Conservation (phyloP, 2,113 vertebrate species). For the Dicrurus megarhynchus region DNA sequence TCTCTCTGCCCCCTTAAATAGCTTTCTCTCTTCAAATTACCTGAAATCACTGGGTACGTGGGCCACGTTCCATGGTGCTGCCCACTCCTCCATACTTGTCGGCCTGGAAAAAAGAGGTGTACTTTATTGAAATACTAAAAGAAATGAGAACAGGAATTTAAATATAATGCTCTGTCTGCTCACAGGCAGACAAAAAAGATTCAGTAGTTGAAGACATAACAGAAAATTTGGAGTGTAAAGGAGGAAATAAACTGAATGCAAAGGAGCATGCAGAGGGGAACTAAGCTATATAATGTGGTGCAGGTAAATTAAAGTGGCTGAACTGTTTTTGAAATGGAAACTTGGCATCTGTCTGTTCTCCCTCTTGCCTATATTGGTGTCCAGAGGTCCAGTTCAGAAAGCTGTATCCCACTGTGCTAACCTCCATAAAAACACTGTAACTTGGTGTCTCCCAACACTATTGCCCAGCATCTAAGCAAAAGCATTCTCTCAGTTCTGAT, state of each 20-base stretch:
- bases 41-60: background rate
- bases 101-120: background rate
- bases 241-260: background rate
- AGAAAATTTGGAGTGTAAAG: background rate
- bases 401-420: background rate
- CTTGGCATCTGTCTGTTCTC: background rate
- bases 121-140: background rate
- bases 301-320: background rate
- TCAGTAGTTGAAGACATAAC: background rate
- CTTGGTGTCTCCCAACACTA: background rate
- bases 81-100: background rate
- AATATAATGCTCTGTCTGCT: slow-evolving; percentile 9
- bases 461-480: background rate
- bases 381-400: background rate
- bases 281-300: fast-evolving
- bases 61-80: background rate
- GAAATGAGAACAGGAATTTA: background rate
- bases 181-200: background rate
- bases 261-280: background rate
- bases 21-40: slow-evolving; percentile 1
- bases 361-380: background rate
- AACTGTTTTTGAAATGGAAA: background rate
- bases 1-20: background rate
- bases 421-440: background rate
- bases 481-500: background rate